Evolutionary conservation across 23 tunicate genomes (phyloP).

Genomic region (Ciona savignyi): DNA sequence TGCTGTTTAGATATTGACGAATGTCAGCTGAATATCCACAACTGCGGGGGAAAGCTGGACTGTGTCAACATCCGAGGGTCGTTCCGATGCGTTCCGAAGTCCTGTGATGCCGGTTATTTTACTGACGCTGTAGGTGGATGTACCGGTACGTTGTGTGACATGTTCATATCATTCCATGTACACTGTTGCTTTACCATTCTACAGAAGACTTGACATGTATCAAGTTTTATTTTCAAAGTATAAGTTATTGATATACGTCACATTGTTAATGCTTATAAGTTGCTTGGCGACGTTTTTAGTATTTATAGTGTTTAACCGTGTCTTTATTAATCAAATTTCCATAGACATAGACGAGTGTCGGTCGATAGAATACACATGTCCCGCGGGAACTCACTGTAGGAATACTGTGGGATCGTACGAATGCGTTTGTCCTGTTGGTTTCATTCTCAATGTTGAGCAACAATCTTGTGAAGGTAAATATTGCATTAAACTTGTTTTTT

Average conservation of each 20-base stretch:
- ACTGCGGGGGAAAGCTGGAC: conserved; percentile 28
- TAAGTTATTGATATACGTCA: too few species aligned
- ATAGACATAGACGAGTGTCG: conserved; percentile 94
- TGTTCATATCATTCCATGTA: conserved; percentile 74
- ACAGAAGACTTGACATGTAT: conserved; percentile 12
- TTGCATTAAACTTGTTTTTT: too few species aligned
- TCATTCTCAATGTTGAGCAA: conserved; percentile 2
- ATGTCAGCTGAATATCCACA: conserved; percentile 47
- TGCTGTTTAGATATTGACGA: conserved; percentile 96
- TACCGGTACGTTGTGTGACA: conserved; percentile 65
- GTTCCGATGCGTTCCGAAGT: conserved; percentile 71
- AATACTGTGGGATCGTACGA: conserved; percentile 79
- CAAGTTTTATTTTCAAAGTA: conserved; percentile 22
- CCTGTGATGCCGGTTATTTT: conserved; percentile 67
- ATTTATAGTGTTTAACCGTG: too few species aligned
- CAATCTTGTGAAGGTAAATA: neutral
- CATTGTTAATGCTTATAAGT: too few species aligned
- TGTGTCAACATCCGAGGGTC: conserved; percentile 78
- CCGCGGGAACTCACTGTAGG: conserved; percentile 42
- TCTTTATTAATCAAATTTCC: neutral
- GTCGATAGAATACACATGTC: conserved; percentile 63
- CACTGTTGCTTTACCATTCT: conserved; percentile 35
- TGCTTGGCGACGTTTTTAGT: too few species aligned
- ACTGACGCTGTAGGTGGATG: conserved; percentile 91
- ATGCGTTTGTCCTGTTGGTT: conserved; percentile 71